Percentiles rank a stretch among this genome's conserved stretches.
phyloP scores from a whole-genome alignment of 2,888 invertebrate genomes.

The Chironomus riparius region DNA sequence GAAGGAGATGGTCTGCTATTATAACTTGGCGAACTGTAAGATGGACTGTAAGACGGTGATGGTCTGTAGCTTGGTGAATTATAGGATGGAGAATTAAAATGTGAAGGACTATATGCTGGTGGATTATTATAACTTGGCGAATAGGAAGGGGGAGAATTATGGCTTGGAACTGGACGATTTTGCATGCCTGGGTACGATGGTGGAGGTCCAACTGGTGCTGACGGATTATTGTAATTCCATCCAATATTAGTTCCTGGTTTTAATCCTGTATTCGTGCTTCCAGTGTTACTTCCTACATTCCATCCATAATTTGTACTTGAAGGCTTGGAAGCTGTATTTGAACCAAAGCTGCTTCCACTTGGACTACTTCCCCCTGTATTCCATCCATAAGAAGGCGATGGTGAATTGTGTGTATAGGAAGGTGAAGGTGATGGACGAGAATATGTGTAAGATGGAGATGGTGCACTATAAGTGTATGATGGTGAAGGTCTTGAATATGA shows the following conservation, averaged over 20 bases:
- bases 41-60: not conserved
- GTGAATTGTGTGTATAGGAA: not conserved
- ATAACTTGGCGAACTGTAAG: not conserved
- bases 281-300: not conserved
- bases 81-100: too few species aligned
- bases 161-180: not conserved
- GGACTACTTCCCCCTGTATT: not conserved
- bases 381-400: not conserved
- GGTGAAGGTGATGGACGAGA: not conserved
- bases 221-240: not conserved
- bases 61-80: too few species aligned
- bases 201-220: constrained; percentile 14
- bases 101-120: not conserved
- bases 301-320: not conserved
- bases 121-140: constrained; percentile 1
- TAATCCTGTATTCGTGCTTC: not conserved
- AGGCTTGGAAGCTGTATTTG: not conserved
- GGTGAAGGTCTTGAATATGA: not conserved
- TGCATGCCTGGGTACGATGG: constrained; percentile 24
- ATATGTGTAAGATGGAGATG: not conserved
- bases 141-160: constrained; percentile 11
- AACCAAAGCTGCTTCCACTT: too few species aligned
- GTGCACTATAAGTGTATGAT: not conserved
- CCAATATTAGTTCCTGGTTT: not conserved
- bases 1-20: not conserved